Evolutionary conservation across 1,140 invertebrate species (phyloP), one percentile per base, ranked within the genome.

Genomic region (Ectropis grisescens): DNA sequence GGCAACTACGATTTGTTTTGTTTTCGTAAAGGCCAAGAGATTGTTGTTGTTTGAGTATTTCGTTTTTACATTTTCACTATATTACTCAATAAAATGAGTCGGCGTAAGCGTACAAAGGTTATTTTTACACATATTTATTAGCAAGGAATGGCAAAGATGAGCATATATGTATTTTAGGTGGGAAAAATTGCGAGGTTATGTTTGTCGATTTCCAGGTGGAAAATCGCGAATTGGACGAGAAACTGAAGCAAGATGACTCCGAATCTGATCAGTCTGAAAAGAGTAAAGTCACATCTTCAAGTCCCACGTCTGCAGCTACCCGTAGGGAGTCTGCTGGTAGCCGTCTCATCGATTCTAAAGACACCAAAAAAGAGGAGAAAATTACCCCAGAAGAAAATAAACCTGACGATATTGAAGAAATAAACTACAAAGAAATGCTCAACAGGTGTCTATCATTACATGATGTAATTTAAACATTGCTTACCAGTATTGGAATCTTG

Each of bases 151-250:
- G n/a, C n/a, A n/a, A n/a, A n/a, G n/a, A n/a, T n/a, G n/a, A n/a
- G n/a, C n/a, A n/a, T n/a, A n/a, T n/a, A n/a, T n/a, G n/a, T n/a
- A n/a, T n/a, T n/a, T n/a, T n/a, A n/a, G n/a, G n/a, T n/a, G n/a
- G n/a, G n/a, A n/a, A n/a, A n/a, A n/a, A n/a, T n/a, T n/a, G n/a
- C 38, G 14, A 66, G 59, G 62, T 70, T 72, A 66, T 78, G 40
- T 70, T 66, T 70, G 49, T 71, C 41, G 58, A 56, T 57, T 51
- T 65, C 45, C 43, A 90, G 88, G 84, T 89, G 41, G 89, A 90
- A 54, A 86, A 86, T 44, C 84, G 86, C 45, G 89, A 91, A 68
- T 80, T 88, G 54, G 88, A 90, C 52, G 88, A 90, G 38, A 90
- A 90, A 58, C 83, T 86, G 37, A 88, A 86, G 54, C 88, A 88